These are phyloP conservation scores for Oikopleura dioica DNA, from an alignment of 23 tunicate genomes.

Conservation along the genomic window DNA sequence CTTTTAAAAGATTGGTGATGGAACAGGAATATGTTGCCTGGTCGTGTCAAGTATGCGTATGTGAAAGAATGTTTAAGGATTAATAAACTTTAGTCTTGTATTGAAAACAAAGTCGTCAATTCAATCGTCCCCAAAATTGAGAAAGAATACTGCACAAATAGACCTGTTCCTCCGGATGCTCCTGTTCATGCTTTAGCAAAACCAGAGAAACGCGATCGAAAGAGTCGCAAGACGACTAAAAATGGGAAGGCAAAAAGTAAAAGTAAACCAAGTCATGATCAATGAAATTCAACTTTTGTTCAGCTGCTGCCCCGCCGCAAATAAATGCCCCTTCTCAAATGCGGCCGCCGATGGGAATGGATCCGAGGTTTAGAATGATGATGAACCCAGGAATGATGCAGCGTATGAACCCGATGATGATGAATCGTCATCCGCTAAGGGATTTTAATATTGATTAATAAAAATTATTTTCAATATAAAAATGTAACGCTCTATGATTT, in stretches of 20 bases:
- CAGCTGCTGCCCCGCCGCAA: not conserved
- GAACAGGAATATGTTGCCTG: slow-evolving; percentile 1
- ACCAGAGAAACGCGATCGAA: not conserved
- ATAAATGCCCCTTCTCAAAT: not conserved
- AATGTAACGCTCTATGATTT: too few species aligned
- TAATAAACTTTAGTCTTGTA: too few species aligned
- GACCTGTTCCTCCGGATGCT: not conserved
- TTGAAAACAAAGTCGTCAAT: not conserved
- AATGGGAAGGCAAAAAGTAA: slow-evolving; percentile 3
- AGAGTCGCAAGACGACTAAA: not conserved
- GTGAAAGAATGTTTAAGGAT: too few species aligned
- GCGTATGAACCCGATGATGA: not conserved
- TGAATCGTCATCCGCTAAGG: not conserved
- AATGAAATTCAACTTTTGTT: too few species aligned
- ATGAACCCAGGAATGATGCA: not conserved
- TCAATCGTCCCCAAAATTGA: not conserved
- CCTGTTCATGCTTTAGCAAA: not conserved
- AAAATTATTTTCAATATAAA: too few species aligned
- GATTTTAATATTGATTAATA: too few species aligned
- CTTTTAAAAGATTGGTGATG: not conserved
- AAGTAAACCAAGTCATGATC: too few species aligned
- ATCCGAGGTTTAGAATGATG: not conserved
- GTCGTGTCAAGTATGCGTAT: slow-evolving; percentile 4
- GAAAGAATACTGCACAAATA: not conserved
- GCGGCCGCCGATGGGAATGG: slow-evolving; percentile 14